phyloP scores from a whole-genome alignment of 1,140 invertebrate species.

The Bombus fervidus region DNA sequence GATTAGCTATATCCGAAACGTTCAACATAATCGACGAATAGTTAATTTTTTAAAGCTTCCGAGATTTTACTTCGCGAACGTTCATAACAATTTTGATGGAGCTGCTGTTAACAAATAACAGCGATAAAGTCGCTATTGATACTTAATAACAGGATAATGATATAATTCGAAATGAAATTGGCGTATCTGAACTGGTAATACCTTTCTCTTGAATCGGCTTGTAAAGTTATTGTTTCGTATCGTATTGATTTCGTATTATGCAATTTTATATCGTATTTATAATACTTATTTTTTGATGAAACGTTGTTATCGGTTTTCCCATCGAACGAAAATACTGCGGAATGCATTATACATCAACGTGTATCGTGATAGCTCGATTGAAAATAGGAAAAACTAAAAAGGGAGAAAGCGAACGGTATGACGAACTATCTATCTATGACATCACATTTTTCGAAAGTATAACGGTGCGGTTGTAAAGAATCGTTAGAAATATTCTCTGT shows the following conservation, averaged over 20 bases:
- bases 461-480: neutral
- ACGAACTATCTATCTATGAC: neutral
- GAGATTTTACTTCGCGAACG: neutral
- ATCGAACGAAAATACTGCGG: neutral
- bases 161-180: neutral
- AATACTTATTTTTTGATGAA: neutral
- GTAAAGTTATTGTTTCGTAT: neutral
- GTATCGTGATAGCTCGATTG: neutral
- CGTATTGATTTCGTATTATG: neutral
- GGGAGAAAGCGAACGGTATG: neutral
- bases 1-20: neutral
- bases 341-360: neutral
- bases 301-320: neutral
- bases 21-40: neutral
- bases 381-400: neutral
- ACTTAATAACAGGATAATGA: neutral
- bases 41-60: neutral
- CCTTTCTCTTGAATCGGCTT: neutral
- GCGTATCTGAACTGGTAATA: slow-evolving; percentile 1
- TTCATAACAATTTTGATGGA: neutral
- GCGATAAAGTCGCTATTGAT: neutral
- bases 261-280: neutral
- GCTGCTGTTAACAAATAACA: neutral
- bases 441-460: neutral
- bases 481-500: neutral